phyloP scores from a whole-genome alignment of 1,140 invertebrate species.

The Drosophila ficusphila region DNA sequence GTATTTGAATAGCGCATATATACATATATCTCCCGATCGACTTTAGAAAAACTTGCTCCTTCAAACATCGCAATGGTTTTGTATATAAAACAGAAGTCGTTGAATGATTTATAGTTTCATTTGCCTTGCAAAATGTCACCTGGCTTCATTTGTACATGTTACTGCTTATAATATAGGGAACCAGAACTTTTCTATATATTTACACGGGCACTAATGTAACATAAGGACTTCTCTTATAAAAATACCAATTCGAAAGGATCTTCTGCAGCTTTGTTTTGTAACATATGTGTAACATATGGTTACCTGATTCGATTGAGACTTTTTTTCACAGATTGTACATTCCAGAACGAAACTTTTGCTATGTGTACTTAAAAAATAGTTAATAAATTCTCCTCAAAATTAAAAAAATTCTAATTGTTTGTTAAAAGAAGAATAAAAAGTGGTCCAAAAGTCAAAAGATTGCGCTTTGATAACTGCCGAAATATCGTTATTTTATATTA shows the following conservation, averaged over 20 bases:
- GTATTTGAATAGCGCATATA: neutral
- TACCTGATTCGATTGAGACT: no score
- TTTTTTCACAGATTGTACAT: no score
- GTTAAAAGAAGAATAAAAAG: no score
- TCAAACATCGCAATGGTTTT: neutral
- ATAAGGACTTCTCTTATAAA: constrained; percentile 22
- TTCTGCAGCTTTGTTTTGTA: constrained; percentile 9
- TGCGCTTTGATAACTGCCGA: no score
- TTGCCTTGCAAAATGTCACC: constrained; percentile 40
- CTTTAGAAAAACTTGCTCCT: neutral
- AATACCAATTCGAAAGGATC: neutral
- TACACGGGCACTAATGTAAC: constrained; percentile 44
- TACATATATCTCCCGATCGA: constrained; percentile 2
- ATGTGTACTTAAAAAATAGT: no score
- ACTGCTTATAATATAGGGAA: neutral
- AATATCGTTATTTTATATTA: no score
- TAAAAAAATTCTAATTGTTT: no score
- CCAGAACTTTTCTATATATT: constrained; percentile 46
- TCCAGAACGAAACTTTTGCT: no score
- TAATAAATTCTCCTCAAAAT: constrained; percentile 27
- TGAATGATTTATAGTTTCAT: constrained; percentile 25
- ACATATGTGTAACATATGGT: no score
- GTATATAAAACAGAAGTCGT: constrained; percentile 13
- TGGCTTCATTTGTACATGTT: constrained; percentile 17
- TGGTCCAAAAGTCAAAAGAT: no score